phyloP scores from a whole-genome alignment of 2,797 vertebrate genomes.

The Alauda arvensis region DNA sequence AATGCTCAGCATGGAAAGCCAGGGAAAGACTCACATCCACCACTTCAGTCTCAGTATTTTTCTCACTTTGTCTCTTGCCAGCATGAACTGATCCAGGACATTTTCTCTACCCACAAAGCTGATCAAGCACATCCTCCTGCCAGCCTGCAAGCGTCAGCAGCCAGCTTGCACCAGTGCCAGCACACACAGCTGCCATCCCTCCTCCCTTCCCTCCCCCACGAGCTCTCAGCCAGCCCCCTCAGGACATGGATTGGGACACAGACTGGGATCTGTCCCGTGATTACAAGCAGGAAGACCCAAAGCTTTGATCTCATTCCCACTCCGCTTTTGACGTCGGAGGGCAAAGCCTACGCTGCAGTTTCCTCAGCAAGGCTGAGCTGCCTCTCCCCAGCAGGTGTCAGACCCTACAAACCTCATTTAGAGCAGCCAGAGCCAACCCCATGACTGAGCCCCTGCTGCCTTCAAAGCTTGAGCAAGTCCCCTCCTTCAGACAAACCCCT shows the following conservation, averaged over 20 bases:
- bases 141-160: conserved; percentile 5
- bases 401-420: not conserved
- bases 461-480: not conserved
- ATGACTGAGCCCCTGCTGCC: not conserved
- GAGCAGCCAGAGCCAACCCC: not conserved
- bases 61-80: not conserved
- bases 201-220: not conserved
- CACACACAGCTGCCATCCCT: not conserved
- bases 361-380: not conserved
- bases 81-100: conserved; percentile 10
- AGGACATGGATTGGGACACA: rapidly evolving
- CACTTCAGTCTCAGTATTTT: not conserved
- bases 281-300: not conserved
- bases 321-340: rapidly evolving
- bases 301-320: not conserved
- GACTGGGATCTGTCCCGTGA: not conserved
- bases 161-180: not conserved
- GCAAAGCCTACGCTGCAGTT: not conserved
- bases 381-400: not conserved
- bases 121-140: conserved; percentile 26
- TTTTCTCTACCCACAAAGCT: conserved; percentile 36
- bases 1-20: not conserved
- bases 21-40: not conserved
- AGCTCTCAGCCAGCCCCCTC: not conserved
- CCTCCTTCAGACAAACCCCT: not conserved